phyloP scores from a whole-genome alignment of 2,797 vertebrate genomes.

The Carduelis carduelis region DNA sequence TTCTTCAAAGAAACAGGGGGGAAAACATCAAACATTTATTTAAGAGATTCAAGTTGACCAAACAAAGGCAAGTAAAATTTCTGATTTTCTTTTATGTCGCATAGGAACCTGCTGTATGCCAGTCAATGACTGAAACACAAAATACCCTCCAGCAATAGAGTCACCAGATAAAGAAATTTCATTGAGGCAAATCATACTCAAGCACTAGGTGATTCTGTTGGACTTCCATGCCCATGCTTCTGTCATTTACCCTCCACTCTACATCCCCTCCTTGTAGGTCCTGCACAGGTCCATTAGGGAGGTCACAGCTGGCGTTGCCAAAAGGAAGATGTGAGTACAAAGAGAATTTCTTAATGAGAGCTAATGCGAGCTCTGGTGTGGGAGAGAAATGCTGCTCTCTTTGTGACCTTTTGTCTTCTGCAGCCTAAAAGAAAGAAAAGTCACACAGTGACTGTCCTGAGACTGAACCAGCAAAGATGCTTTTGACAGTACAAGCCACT shows the following conservation, averaged over 20 bases:
- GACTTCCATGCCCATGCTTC: neutral
- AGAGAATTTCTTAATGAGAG: neutral
- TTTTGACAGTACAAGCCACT: conserved; percentile 49
- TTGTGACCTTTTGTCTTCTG: neutral
- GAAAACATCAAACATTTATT: neutral
- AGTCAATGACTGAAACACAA: neutral
- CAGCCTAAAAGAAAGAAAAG: neutral
- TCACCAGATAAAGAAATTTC: neutral
- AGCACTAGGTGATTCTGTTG: neutral
- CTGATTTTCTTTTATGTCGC: neutral
- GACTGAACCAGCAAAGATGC: conserved; percentile 16
- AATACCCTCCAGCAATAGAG: neutral
- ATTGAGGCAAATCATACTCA: neutral
- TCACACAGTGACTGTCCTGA: neutral
- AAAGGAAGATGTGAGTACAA: neutral
- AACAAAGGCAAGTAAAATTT: neutral
- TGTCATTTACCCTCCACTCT: neutral
- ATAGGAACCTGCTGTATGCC: neutral
- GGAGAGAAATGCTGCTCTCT: neutral
- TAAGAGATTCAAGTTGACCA: neutral
- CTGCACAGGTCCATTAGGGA: neutral
- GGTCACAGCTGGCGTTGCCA: neutral
- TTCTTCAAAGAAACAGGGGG: neutral
- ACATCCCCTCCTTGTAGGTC: neutral
- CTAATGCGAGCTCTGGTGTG: neutral